Conservation (phyloP, 2,797 vertebrate genomes). For the Microcaecilia unicolor region DNA sequence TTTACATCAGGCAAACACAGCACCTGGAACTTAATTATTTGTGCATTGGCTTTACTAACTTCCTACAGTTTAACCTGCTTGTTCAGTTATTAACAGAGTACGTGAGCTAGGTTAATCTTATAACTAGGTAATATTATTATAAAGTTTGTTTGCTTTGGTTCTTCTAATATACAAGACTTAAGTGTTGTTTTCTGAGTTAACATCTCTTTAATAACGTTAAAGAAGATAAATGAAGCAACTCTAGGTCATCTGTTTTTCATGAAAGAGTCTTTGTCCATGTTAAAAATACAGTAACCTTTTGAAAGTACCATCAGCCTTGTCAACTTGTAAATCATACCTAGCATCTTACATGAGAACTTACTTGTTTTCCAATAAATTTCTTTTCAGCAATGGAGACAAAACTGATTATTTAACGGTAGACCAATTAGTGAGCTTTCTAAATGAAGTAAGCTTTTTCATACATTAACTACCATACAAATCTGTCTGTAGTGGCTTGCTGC, state of each 20-base stretch:
- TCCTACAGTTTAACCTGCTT: conserved; percentile 75
- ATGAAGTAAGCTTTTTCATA: conserved; percentile 99
- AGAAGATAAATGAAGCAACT: conserved; percentile 1
- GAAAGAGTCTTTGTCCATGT: conserved; percentile 18
- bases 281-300: conserved; percentile 24
- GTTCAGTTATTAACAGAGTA: conserved; percentile 65
- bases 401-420: conserved; percentile 99
- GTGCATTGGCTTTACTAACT: conserved; percentile 82
- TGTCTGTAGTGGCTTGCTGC: conserved; percentile 76
- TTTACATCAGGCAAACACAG: conserved; percentile 36
- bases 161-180: conserved; percentile 52
- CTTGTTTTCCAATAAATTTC: conserved; percentile 89
- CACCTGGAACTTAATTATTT: conserved; percentile 32
- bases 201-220: conserved; percentile 6
- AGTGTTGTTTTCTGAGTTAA: conserved; percentile 44
- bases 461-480: conserved; percentile 80
- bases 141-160: conserved; percentile 32
- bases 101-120: conserved; percentile 49
- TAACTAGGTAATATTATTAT: conserved; percentile 14
- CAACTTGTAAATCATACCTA: conserved; percentile 66
- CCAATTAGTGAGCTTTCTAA: conserved; percentile 99
- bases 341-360: conserved; percentile 61
- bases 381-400: conserved; percentile 99
- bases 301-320: conserved; percentile 41
- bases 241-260: conserved; percentile 16